phyloP scores from a whole-genome alignment of 1,140 invertebrate species.

The Hormaphis cornu region DNA sequence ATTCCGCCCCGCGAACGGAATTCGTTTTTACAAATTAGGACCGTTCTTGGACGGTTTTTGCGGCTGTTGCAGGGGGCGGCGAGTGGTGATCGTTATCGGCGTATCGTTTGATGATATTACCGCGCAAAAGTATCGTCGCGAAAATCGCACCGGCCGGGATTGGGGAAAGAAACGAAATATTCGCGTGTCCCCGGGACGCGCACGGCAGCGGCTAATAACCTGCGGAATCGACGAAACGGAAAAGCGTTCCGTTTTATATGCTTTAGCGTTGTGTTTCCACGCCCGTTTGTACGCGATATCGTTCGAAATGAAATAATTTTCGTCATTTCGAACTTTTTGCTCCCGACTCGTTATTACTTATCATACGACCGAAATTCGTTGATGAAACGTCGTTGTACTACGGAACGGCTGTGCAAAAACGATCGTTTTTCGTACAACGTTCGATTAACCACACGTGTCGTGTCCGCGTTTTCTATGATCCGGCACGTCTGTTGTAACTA shows the following conservation, averaged over 20 bases:
- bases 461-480: too few species aligned
- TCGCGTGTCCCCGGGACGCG: background rate
- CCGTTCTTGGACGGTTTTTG: background rate
- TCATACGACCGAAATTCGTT: too few species aligned
- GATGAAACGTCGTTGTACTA: too few species aligned
- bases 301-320: too few species aligned
- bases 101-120: background rate
- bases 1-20: background rate
- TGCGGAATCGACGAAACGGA: background rate
- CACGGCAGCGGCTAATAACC: background rate
- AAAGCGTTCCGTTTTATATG: background rate
- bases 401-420: too few species aligned
- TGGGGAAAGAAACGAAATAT: background rate
- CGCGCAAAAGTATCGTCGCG: background rate
- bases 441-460: too few species aligned
- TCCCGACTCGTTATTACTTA: too few species aligned
- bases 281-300: too few species aligned
- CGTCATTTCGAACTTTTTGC: too few species aligned
- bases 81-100: slow-evolving; percentile 9
- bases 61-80: too few species aligned
- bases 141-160: background rate
- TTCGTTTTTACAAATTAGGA: slow-evolving; percentile 28
- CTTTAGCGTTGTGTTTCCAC: background rate
- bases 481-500: too few species aligned
- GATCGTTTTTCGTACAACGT: too few species aligned